Conservation (phyloP, 1,140 invertebrate species). For the Amyelois transitella region DNA sequence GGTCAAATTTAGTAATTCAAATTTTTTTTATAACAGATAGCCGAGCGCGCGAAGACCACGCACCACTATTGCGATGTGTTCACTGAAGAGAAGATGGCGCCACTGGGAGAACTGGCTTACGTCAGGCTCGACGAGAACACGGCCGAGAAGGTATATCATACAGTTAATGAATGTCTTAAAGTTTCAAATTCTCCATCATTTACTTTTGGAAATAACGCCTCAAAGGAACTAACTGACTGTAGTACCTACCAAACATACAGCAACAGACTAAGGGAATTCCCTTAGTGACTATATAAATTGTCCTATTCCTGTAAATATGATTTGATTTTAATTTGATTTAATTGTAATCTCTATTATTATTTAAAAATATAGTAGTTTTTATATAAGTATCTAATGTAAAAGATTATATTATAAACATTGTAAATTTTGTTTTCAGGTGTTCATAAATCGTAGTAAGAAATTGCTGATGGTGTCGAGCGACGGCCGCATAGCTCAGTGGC, state of each 20-base stretch:
- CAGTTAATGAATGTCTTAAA: no score
- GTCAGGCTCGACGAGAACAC: slow-evolving; percentile 50
- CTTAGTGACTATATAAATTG: no score
- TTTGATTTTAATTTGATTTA: no score
- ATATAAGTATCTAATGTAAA: no score
- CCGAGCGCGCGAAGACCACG: slow-evolving; percentile 27
- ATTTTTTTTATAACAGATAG: slow-evolving; percentile 23
- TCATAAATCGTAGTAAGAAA: slow-evolving; percentile 59
- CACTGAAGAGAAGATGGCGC: slow-evolving; percentile 46
- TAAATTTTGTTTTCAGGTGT: slow-evolving; percentile 33
- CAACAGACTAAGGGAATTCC: no score
- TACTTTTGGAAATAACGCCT: no score
- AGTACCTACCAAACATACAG: no score
- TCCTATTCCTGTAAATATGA: no score
- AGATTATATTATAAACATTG: background rate
- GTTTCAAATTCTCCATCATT: no score
- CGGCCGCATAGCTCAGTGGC: slow-evolving; percentile 55
- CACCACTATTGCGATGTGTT: slow-evolving; percentile 65
- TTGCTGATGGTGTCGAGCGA: slow-evolving; percentile 50
- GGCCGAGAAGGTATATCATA: slow-evolving; percentile 60
- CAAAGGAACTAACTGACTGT: no score
- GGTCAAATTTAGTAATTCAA: background rate
- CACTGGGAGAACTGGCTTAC: slow-evolving; percentile 51
- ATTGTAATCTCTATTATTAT: no score
- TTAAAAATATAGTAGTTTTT: no score